phyloP scores from a whole-genome alignment of 2,888 invertebrate species.

The Tetranychus truncatus region DNA sequence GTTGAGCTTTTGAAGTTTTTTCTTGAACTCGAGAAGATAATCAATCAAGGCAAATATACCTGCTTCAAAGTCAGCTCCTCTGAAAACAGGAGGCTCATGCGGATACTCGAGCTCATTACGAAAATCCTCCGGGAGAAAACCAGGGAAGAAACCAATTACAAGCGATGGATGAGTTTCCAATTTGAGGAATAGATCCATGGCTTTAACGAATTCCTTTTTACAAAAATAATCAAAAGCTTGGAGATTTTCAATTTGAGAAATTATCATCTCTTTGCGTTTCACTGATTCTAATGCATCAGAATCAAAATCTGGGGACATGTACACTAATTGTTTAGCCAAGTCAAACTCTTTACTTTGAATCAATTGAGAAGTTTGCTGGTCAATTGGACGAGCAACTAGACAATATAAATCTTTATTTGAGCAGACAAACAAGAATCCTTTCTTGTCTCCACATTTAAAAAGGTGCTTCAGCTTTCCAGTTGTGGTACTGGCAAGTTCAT shows the following conservation, averaged over 20 bases:
- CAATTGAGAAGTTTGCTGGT: constrained; percentile 62
- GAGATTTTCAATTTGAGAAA: constrained; percentile 69
- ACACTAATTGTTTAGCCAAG: constrained; percentile 71
- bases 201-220: constrained; percentile 64
- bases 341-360: constrained; percentile 80
- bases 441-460: constrained; percentile 17
- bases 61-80: constrained; percentile 65
- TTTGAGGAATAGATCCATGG: constrained; percentile 75
- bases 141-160: constrained; percentile 84
- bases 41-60: constrained; percentile 71
- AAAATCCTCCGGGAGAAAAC: constrained; percentile 48
- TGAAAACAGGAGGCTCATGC: constrained; percentile 43
- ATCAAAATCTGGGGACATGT: constrained; percentile 3
- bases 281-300: constrained; percentile 8
- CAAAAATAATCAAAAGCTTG: constrained; percentile 79
- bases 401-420: constrained; percentile 76
- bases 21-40: constrained; percentile 55
- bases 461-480: constrained; percentile 14
- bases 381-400: constrained; percentile 56
- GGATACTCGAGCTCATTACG: constrained; percentile 40
- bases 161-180: constrained; percentile 83
- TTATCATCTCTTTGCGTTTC: constrained; percentile 40
- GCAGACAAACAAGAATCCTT: constrained; percentile 62
- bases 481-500: constrained; percentile 23
- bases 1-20: constrained; percentile 11